Percentiles rank a stretch among this genome's conserved stretches.
These are phyloP conservation scores for Mohoua ochrocephala DNA, from an alignment of 2,113 vertebrate genomes.

Conservation along the genomic window DNA sequence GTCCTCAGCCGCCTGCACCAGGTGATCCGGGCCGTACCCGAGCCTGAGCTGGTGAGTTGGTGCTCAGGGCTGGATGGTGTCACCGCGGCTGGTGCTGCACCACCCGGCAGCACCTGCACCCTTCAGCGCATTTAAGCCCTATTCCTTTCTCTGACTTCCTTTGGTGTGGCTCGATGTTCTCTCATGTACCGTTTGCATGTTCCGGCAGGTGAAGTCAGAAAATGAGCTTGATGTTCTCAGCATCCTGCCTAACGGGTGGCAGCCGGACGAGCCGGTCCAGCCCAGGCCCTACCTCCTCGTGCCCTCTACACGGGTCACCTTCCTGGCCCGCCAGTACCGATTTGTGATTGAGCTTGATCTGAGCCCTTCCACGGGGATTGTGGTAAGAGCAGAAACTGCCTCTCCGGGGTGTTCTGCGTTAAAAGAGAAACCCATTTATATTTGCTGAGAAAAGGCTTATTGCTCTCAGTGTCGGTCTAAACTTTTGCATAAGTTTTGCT, in stretches of 20 bases:
- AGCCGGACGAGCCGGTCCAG: conserved; percentile 75
- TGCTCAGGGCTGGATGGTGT: not conserved
- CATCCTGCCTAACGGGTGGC: conserved; percentile 91
- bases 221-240: conserved; percentile 90
- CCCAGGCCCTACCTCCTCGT: conserved; percentile 81
- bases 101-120: rapidly evolving
- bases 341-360: conserved; percentile 96
- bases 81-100: not conserved
- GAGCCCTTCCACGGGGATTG: conserved; percentile 95
- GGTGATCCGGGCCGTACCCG: conserved; percentile 81
- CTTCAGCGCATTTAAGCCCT: not conserved
- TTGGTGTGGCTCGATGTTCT: not conserved
- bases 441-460: not conserved
- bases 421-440: rapidly evolving
- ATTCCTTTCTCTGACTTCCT: not conserved
- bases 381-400: conserved; percentile 75
- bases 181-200: rapidly evolving
- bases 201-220: conserved; percentile 78
- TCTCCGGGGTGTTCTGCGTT: not conserved
- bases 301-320: conserved; percentile 89
- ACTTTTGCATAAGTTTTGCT: not conserved
- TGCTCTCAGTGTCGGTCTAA: not conserved
- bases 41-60: conserved; percentile 82
- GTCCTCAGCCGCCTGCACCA: conserved; percentile 91
- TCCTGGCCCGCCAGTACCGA: conserved; percentile 93